Evolutionary conservation across 2,888 invertebrate genomes (phyloP).

Genomic region (Drosophila melanosoma): DNA sequence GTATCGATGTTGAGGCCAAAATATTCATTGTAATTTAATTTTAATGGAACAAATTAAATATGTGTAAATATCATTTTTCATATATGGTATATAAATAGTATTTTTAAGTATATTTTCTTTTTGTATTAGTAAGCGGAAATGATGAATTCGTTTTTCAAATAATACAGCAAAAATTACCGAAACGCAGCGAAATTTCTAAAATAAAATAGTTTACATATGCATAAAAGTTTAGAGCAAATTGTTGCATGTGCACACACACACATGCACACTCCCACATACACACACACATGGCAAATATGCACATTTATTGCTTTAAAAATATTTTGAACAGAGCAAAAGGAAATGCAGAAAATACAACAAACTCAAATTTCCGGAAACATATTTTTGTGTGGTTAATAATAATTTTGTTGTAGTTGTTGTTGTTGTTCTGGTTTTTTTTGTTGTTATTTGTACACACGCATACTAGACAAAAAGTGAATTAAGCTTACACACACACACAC

Average conservation of each 20-base stretch:
- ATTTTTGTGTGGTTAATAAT: conserved; percentile 53
- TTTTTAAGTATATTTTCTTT: too few species aligned
- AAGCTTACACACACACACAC: conserved; percentile 27
- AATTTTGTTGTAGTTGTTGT: conserved; percentile 18
- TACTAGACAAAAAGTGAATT: conserved; percentile 48
- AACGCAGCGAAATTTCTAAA: conserved; percentile 28
- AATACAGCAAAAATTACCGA: background rate
- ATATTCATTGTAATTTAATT: too few species aligned
- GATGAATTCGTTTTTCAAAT: too few species aligned
- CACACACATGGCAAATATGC: background rate
- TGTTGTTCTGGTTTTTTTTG: background rate
- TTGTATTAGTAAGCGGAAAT: too few species aligned
- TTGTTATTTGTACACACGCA: conserved; percentile 11
- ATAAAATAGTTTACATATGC: conserved; percentile 48
- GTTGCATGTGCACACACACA: conserved; percentile 14
- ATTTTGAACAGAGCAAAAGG: conserved; percentile 33
- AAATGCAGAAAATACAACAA: conserved; percentile 40
- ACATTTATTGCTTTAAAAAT: conserved; percentile 33
- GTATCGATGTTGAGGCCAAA: conserved; percentile 98
- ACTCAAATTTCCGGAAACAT: conserved; percentile 33
- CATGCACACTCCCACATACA: background rate
- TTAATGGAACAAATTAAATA: too few species aligned
- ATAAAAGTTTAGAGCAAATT: conserved; percentile 43
- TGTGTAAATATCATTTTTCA: too few species aligned
- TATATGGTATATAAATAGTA: too few species aligned